These are phyloP conservation scores for Lampris megalopsis DNA, from an alignment of 2,113 vertebrate genomes.

Conservation along the genomic window DNA sequence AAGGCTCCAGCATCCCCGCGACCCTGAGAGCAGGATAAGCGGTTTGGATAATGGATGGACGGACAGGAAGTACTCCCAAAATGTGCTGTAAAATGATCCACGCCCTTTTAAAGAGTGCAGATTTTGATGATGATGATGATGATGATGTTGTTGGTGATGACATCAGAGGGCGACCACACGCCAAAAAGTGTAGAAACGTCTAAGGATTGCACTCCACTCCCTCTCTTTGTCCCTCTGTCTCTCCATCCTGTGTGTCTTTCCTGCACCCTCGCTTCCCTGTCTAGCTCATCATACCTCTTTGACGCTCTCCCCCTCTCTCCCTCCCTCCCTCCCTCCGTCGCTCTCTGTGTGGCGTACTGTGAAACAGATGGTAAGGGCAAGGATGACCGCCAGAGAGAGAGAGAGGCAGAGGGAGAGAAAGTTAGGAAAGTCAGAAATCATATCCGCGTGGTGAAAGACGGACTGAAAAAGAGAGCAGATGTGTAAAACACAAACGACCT, in stretches of 20 bases:
- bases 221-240: neutral
- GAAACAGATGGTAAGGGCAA: slow-evolving; percentile 74
- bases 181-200: slow-evolving; percentile 21
- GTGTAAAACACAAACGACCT: slow-evolving; percentile 73
- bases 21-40: no score
- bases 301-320: slow-evolving; percentile 21
- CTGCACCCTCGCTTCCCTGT: slow-evolving; percentile 17
- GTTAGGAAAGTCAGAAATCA: slow-evolving; percentile 51
- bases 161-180: neutral
- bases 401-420: slow-evolving; percentile 33
- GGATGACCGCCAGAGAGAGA: slow-evolving; percentile 68
- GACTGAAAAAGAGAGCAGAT: slow-evolving; percentile 63
- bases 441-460: slow-evolving; percentile 53
- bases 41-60: no score
- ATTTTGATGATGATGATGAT: neutral
- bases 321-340: neutral
- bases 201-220: neutral
- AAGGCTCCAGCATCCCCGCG: no score
- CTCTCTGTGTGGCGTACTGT: slow-evolving; percentile 47
- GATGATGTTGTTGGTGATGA: neutral
- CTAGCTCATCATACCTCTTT: slow-evolving; percentile 4
- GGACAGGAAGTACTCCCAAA: no score
- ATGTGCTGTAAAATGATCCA: no score
- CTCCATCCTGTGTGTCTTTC: slow-evolving; percentile 15
- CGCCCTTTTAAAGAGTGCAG: neutral